Evolutionary conservation across 2,113 vertebrate species (phyloP), one percentile per base, ranked within the genome.

Genomic region (Mugil cephalus): DNA sequence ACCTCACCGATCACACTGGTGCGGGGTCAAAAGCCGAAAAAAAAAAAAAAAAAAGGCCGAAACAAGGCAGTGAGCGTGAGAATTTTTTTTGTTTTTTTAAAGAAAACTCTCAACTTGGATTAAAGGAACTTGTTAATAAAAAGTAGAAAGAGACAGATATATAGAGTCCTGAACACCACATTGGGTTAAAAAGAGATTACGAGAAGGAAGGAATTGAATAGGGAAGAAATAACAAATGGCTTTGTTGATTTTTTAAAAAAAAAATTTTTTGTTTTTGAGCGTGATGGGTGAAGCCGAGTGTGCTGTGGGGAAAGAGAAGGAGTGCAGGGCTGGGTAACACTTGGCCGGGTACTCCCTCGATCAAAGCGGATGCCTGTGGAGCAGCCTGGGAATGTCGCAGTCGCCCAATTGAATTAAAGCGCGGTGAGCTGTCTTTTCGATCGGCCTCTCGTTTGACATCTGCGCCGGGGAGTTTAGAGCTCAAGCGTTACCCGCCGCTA

Each of bases 221-320:
- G 55, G 46, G 43, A 21, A 55, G 51, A 63, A 62, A 64, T 52
- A 35, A 40, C n/a, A 36, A 54, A 74, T 78, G 21, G n/a, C 43
- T 66, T 78, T 48, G 17, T 24, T 36, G 38, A 46, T 43, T 74
- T 43, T 6, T n/a, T 10, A n/a, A n/a, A n/a, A n/a, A n/a, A n/a
- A n/a, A n/a, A n/a, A n/a, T 38, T 46, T 17, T 55, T 40, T 34
- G 6, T 8, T 74, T 46, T n/a, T 4, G 53, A 79, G 78, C 24
- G 54, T 90, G 90, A 87, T 86, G 73, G 87, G 86, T 90, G 89
- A 89, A 85, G 84, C 78, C 74, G 74, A 77, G 74, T 51, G 55
- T 76, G 59, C 79, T 66, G 81, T 40, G 70, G 60, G 60, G 50
- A 69, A 64, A 56, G 83, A 35, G 14, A 51, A 51, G 71, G 55